Conservation (phyloP, 2,113 vertebrate species). For the Grus americana region DNA sequence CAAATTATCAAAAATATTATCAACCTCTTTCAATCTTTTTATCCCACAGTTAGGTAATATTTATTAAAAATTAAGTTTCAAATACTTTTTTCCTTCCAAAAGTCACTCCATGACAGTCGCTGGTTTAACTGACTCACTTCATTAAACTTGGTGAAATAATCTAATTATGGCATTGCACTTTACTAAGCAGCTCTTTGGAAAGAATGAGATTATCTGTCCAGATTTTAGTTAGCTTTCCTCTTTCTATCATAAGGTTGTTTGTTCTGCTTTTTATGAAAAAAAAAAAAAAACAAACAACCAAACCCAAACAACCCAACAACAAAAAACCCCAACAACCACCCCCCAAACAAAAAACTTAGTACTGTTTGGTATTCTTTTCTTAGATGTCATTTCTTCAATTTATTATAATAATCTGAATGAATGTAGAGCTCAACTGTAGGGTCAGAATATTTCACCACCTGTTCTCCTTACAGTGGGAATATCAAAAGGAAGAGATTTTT, state of each 20-base stretch:
- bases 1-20: background rate
- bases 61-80: background rate
- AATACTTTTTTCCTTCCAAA: background rate
- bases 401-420: background rate
- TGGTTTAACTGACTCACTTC: background rate
- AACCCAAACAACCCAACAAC: too few relatives aligned
- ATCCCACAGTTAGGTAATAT: background rate
- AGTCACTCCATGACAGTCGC: background rate
- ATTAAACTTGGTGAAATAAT: background rate
- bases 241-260: background rate
- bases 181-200: background rate
- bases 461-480: background rate
- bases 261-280: background rate
- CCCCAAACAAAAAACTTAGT: rapidly evolving
- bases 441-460: background rate
- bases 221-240: background rate
- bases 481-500: background rate
- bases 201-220: background rate
- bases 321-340: background rate
- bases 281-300: background rate
- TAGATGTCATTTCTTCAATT: background rate
- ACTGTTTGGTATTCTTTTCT: background rate
- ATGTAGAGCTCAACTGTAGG: background rate
- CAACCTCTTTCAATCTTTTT: background rate
- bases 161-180: background rate